Conservation (phyloP, 53 echinoderm and acorn worm genomes). For the Holothuria scabra region DNA sequence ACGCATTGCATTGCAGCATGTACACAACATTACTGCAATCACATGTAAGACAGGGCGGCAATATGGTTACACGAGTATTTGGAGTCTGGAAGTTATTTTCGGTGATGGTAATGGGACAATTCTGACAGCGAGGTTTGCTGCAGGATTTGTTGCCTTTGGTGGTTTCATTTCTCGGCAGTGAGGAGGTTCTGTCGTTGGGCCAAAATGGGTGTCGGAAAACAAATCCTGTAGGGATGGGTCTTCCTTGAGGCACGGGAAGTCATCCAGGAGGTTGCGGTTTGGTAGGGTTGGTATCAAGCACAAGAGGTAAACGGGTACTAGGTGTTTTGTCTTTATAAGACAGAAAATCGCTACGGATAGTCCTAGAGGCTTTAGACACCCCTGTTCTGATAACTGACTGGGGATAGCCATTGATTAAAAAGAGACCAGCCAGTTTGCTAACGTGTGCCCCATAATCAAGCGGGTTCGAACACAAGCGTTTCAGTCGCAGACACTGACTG, state of each 20-base stretch:
- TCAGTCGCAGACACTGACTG: neutral
- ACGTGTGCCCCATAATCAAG: neutral
- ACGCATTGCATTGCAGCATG: neutral
- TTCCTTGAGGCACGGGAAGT: too few relatives aligned
- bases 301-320: conserved; percentile 4
- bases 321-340: conserved; percentile 1
- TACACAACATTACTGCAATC: neutral
- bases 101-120: neutral
- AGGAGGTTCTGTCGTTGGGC: conserved; percentile 1
- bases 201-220: neutral
- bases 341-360: neutral
- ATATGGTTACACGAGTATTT: neutral
- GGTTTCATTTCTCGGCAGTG: neutral
- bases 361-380: neutral
- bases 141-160: neutral
- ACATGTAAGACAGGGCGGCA: neutral
- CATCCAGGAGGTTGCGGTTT: neutral
- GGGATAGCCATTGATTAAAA: neutral
- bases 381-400: neutral
- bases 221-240: too few relatives aligned
- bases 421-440: neutral
- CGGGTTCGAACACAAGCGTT: neutral
- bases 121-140: neutral
- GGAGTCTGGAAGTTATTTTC: neutral
- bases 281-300: neutral